Evolutionary conservation across 2,888 invertebrate genomes (phyloP), one percentile per base, ranked within the genome.

Genomic region (Sturmia bella): DNA sequence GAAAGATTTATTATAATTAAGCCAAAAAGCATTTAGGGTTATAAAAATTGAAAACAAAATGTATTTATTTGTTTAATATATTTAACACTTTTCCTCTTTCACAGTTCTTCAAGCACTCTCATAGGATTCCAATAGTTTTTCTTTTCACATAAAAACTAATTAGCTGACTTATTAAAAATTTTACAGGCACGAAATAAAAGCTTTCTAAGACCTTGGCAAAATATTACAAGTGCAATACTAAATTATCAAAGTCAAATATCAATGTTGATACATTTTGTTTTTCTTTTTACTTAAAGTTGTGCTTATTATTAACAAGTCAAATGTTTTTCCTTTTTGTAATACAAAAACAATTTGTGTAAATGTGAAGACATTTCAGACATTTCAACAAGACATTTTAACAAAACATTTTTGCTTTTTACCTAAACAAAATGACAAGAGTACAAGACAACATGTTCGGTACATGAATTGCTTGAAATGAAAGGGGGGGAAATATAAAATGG

Each of bases 311-410:
- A 17, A 48, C 57, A 48, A 50, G 24, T 50, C 32, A 70, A 39
- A 59, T 37, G 21, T 41, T 39, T 59, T 15, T 69, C 17, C 13
- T 43, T 3, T 54, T n/a, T 59, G 24, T 24, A 19, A 48, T 73
- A 37, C 5, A 61, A 43, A 63, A 15, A 32, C n/a, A n/a, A n/a
- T 43, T 63, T 37, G 15, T n/a, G 54, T 37, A 68, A 73, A 73
- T 68, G 54, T 61, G 68, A 61, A 74, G 73, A 79, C 73, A 79
- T 59, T 79, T 79, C 11, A 68, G 79, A 73, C 79, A 73, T 73
- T 73, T 70, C 27, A 50, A 19, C 52, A 43, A 63, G 72, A 63
- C 72, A 73, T 54, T 63, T 73, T 39, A 73, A 79, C 73, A 79
- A 79, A 54, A 79, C 68, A 79, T 74, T 79, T 73, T 61, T 39